Conservation (phyloP, 2,888 invertebrate species). For the Ophion slaviceki region DNA sequence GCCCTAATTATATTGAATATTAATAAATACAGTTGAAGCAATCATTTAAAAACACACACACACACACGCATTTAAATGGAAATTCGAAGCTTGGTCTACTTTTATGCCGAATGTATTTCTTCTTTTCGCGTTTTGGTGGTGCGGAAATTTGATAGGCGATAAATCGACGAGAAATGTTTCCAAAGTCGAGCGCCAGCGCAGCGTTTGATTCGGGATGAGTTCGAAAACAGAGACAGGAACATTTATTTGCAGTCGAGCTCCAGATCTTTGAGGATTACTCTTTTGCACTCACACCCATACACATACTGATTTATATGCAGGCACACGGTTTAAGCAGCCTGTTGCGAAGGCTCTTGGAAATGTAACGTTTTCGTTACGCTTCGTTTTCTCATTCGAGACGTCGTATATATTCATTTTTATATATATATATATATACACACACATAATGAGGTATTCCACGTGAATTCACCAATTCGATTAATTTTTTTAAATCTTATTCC, state of each 20-base stretch:
- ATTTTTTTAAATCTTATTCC: no score
- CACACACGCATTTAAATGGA: neutral
- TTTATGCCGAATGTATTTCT: neutral
- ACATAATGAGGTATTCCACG: no score
- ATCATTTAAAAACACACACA: neutral
- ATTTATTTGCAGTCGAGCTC: conserved; percentile 58
- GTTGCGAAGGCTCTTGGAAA: conserved; percentile 34
- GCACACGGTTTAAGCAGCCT: neutral
- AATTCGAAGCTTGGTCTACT: neutral
- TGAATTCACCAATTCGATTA: no score
- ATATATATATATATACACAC: conserved; percentile 3
- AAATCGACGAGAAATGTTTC: neutral
- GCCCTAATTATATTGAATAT: neutral
- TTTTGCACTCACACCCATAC: neutral
- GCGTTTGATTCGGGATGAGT: conserved; percentile 14
- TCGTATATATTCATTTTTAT: conserved; percentile 14
- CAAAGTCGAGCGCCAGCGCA: neutral
- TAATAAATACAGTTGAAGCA: neutral
- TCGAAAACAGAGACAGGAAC: conserved; percentile 31
- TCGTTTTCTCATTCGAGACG: conserved; percentile 18
- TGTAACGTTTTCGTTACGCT: conserved; percentile 2
- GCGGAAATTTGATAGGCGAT: neutral
- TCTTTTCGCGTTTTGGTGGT: neutral
- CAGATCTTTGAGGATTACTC: conserved; percentile 44
- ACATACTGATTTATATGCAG: neutral